Percentiles rank a stretch among this genome's conserved stretches.
These are phyloP conservation scores for Drosophila aldrichi DNA, from an alignment of 2,888 invertebrate species.

Conservation along the genomic window DNA sequence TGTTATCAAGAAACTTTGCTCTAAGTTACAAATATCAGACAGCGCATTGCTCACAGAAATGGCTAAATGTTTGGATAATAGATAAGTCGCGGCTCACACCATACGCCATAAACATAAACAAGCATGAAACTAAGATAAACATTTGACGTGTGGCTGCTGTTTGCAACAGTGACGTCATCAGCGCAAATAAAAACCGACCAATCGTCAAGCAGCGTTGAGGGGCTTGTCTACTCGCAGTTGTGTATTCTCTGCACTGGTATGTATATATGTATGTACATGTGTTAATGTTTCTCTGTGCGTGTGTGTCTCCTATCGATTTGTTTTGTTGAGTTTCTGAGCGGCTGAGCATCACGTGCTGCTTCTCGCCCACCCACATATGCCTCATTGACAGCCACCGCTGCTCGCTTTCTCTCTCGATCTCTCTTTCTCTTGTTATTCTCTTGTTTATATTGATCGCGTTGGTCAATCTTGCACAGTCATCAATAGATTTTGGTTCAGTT, in stretches of 20 bases:
- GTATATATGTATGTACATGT: not conserved
- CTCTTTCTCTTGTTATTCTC: slow-evolving; percentile 15
- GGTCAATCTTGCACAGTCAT: slow-evolving; percentile 20
- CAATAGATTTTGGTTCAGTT: slow-evolving; percentile 46
- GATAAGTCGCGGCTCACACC: slow-evolving; percentile 13
- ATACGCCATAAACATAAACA: slow-evolving; percentile 5
- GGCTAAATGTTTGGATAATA: slow-evolving; percentile 5
- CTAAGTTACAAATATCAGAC: not conserved
- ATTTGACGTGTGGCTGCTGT: slow-evolving; percentile 10
- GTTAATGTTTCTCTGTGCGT: not conserved
- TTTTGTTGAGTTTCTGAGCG: slow-evolving; percentile 28
- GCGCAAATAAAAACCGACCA: slow-evolving; percentile 48
- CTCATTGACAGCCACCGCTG: slow-evolving; percentile 10
- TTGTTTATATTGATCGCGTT: slow-evolving; percentile 32
- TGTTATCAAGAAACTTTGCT: slow-evolving; percentile 11
- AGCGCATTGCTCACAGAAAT: not conserved
- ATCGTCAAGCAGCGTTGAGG: slow-evolving; percentile 57
- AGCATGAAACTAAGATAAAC: slow-evolving; percentile 25
- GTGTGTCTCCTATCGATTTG: slow-evolving; percentile 39
- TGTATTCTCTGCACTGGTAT: not conserved
- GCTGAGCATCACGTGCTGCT: slow-evolving; percentile 50
- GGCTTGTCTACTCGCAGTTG: slow-evolving; percentile 54
- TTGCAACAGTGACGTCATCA: slow-evolving; percentile 47
- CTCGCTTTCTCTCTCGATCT: slow-evolving; percentile 7
- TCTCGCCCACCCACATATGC: slow-evolving; percentile 20